Evolutionary conservation across 2,113 vertebrate species (phyloP), one percentile per base, ranked within the genome.

Genomic region (Anas platyrhynchos): DNA sequence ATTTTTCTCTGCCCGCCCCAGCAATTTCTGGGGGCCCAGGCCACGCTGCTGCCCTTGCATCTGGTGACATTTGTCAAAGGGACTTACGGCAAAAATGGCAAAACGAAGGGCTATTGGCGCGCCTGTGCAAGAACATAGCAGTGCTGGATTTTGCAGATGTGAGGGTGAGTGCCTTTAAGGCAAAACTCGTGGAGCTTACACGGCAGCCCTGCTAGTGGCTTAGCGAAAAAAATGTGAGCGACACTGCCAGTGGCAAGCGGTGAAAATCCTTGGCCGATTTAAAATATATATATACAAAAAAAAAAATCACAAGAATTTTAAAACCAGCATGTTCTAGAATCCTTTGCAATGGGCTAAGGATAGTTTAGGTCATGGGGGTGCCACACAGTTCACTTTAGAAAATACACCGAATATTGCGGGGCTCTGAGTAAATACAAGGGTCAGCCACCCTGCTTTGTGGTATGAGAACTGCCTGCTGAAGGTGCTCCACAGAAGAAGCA

Each of bases 11-110:
- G 72, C 73, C 78, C 84, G 59, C 41, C 27, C 75, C 14, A 92
- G 92, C 81, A 92, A 29, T 56, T 97, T 89, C 90, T 89, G 88
- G 72, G 78, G 87, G 68, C 61, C 76, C 59, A 3, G 26, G 65
- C 65, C 72, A 43, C 20, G 75, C 81, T 81, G 83, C 89, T 89
- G 54, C 72, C 83, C 65, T 86, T 65, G 50, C 68, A 23, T 72
- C 68, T 86, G 68, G 50, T 77, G 83, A 91, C 82, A 62, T 86
- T 62, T 92, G 93, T 79, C 54, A 67, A 61, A 81, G 31, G 2
- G 26, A n/a, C 56, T 61, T 38, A 43, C 17, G 61, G 56, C 55
- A 75, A 75, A 71, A 71, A 43, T 20, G 61, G 56, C 55, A 75
- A 75, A 71, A 71, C 12, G 38, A 75, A 44, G 68, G 41, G 63